A percentile compares a stretch with the other conserved stretches of the same genome.
Evolutionary conservation across 2,113 vertebrate species (phyloP).

Genomic region (Cyanistes caeruleus): DNA sequence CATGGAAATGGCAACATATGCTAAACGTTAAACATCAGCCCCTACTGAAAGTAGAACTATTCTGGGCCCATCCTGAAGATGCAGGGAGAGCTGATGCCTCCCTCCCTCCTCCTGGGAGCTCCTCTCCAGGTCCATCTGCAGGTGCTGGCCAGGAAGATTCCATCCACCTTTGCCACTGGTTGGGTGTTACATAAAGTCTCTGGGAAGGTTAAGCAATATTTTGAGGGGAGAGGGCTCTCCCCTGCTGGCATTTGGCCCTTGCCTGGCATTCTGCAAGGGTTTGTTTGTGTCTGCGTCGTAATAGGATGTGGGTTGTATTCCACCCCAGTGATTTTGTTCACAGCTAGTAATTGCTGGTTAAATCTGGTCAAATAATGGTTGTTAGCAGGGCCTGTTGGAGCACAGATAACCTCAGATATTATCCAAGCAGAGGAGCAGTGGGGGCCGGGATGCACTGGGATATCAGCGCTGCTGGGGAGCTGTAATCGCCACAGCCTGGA

Average conservation of each 20-base stretch:
- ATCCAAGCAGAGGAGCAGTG: not conserved
- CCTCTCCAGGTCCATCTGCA: not conserved
- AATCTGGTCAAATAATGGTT: conserved; percentile 44
- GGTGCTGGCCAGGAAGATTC: not conserved
- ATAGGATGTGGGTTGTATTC: conserved; percentile 28
- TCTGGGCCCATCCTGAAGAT: conserved; percentile 17
- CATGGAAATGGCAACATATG: conserved; percentile 55
- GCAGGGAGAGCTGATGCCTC: not conserved
- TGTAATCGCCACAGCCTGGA: not conserved
- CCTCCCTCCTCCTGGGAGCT: not conserved
- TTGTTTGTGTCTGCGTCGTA: conserved; percentile 33
- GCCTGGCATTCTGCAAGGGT: not conserved
- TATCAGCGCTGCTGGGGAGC: not conserved
- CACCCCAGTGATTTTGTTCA: conserved; percentile 12
- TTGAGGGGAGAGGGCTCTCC: not conserved
- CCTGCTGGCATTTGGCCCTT: conserved; percentile 17
- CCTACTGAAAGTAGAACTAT: conserved; percentile 19
- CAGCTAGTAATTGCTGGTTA: conserved; percentile 62
- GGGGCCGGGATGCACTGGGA: not conserved
- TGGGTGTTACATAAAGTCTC: not conserved
- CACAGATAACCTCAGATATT: conserved; percentile 26
- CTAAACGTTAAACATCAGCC: conserved; percentile 24
- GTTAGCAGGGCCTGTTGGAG: conserved; percentile 24
- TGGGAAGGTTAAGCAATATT: not conserved
- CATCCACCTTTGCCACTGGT: not conserved